Evolutionary conservation across 2,113 vertebrate species (phyloP), one percentile per base, ranked within the genome.

Genomic region (Dendrocopos noguchii): DNA sequence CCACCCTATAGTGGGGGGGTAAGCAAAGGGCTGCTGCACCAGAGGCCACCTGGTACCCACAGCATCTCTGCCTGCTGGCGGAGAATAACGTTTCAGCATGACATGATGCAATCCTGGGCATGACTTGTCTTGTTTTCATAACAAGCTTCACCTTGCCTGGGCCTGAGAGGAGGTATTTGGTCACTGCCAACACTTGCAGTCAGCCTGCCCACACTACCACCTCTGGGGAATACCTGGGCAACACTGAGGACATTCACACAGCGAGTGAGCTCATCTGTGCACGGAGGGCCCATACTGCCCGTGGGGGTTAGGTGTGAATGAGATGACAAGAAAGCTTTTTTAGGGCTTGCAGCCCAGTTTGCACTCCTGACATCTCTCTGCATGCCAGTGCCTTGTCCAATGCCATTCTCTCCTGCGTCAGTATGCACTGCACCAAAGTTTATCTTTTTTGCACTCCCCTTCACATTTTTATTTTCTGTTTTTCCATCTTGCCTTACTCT

Each of bases 351-450:
- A 88, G 70, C 46, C 65, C 42, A 33, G 10, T 73, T 31, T 90
- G 31, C 19, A 8, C 42, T 85, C 47, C 72, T 4, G 12, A 47
- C 53, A 72, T 6, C 20, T 27, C 66, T 68, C 25, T n/a, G 17
- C 0, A 0, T 24, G 53, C 50, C 4, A 4, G 21, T 42, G 44
- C 42, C 50, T 55, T 5, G 3, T 27, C 73, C 5, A 10, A 47
- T 28, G 44, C 31, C 64, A 21, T 55, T 17, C 34, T 25, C 34
- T 59, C 22, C 39, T 29, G 46, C 0, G 0, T 39, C 83, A 84
- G 47, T 73, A 80, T 0, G 0, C 25, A 13, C 1, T 9, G 57
- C 36, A 78, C 19, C 19, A 2, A 73, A 46, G 24, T 39, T 55
- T 12, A 34, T 19, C 29, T 27, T 68, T 68, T 77, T 27, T 29